phyloP scores from a whole-genome alignment of 2,113 vertebrate genomes.

The Nymphicus hollandicus region DNA sequence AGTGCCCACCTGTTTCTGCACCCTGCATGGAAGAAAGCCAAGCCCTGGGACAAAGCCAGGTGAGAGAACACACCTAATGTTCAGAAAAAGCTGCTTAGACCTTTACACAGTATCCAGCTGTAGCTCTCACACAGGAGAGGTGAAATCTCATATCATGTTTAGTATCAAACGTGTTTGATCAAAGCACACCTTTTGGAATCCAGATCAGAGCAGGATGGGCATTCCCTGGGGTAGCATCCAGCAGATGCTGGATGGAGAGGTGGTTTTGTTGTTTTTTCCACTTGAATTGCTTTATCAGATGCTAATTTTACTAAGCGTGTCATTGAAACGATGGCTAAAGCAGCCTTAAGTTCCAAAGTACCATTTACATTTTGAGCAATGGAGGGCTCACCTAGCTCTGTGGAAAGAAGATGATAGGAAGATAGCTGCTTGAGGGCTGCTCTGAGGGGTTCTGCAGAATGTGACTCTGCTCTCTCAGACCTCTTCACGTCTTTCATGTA shows the following conservation, averaged over 20 bases:
- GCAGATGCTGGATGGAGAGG: neutral
- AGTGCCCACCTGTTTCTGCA: neutral
- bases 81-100: neutral
- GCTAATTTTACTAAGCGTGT: neutral
- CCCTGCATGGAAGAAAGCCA: neutral
- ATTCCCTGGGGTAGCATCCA: neutral
- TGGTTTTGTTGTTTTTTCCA: neutral
- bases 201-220: neutral
- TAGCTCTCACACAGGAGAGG: neutral
- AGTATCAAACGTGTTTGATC: neutral
- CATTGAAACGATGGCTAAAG: neutral
- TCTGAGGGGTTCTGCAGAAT: neutral
- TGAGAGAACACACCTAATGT: neutral
- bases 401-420: neutral
- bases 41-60: slow-evolving; percentile 30
- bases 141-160: neutral
- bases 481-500: neutral
- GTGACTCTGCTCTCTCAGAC: neutral
- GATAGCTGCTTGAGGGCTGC: neutral
- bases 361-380: neutral
- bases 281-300: neutral
- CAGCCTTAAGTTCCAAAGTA: neutral
- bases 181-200: neutral
- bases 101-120: neutral
- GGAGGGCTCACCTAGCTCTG: neutral